Base-by-base conservation (phyloP, 1,140 invertebrate genomes). In the Ganaspis sp. region DNA sequence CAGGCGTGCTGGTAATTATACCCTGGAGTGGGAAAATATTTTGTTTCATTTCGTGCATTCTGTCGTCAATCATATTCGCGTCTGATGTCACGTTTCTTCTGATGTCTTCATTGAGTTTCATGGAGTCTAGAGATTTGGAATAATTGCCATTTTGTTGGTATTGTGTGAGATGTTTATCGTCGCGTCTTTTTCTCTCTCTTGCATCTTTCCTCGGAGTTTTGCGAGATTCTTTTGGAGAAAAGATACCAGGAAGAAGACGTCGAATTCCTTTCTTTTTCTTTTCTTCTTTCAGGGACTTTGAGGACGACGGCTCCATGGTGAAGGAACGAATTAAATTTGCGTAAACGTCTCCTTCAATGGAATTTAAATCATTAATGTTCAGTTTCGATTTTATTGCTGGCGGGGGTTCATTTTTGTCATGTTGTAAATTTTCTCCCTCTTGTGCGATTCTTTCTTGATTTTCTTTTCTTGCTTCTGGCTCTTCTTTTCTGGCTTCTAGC, bases 71-170 rank as follows among this genome's bases (percentile, higher is more conserved):
- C 9, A 89, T 83, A 0, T 87, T 90, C n/a, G 86, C 85, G 73
- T 90, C 87, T 6, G 90, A 74, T 19, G 88, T 87, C 1, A 90
- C 89, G 40, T 90, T 90, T n/a, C 87, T 84, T 54, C 84, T 88
- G 6, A 90, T 90, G 19, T 90, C 89, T 40, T 90, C 89, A 70
- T 90, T 90, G 34, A 90, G 72, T 49, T 90, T 90, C 88, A 90
- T 87, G 34, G 88, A 87, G 54, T 90, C 89, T n/a, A 88, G 85
- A 0, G 88, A 90, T 49, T 87, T 83, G 0, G 87, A 88, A 38
- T 90, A 90, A 77, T 89, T 88, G 0, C 89, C 89, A 79, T 90
- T 90, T 64, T 90, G 87, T 29, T 90, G 89, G 69, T 90, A 87
- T 17, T 88, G 85, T 42, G 81, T 85, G 23, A 89, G 89, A 40